These are phyloP conservation scores for Gambusia yucatana DNA, from an alignment of 2,797 vertebrate genomes.

Conservation along the genomic window DNA sequence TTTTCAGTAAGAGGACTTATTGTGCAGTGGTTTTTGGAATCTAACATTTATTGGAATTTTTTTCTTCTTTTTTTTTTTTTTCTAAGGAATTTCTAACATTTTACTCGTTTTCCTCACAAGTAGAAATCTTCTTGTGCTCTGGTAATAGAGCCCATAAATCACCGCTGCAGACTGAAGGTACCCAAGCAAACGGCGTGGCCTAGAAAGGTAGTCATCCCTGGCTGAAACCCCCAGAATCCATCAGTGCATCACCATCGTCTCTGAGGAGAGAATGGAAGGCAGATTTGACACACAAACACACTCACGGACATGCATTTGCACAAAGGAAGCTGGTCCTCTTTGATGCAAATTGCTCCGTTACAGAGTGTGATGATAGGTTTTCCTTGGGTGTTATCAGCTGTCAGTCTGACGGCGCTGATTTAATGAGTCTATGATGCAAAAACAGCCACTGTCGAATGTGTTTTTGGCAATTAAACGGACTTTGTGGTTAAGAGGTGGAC, in stretches of 20 bases:
- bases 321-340: slow-evolving; percentile 48
- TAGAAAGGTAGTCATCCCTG: slow-evolving; percentile 88
- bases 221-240: slow-evolving; percentile 75
- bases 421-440: slow-evolving; percentile 58
- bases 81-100: slow-evolving; percentile 1
- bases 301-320: slow-evolving; percentile 9
- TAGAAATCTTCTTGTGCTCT: slow-evolving; percentile 71
- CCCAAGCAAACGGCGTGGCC: slow-evolving; percentile 81
- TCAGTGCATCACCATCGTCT: slow-evolving; percentile 85
- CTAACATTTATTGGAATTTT: background rate
- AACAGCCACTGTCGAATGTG: slow-evolving; percentile 13
- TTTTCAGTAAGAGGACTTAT: background rate
- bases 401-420: slow-evolving; percentile 64
- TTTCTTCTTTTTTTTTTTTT: background rate
- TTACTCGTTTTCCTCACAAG: slow-evolving; percentile 32
- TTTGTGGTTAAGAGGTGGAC: slow-evolving; percentile 15
- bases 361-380: slow-evolving; percentile 69
- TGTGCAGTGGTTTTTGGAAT: background rate
- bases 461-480: slow-evolving; percentile 6
- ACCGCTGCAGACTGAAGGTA: slow-evolving; percentile 82
- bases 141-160: slow-evolving; percentile 89
- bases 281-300: slow-evolving; percentile 33
- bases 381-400: slow-evolving; percentile 64
- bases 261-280: slow-evolving; percentile 77
- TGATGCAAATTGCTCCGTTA: slow-evolving; percentile 78